Evolutionary conservation across 2,113 vertebrate species (phyloP).

Genomic region (Perca fluviatilis): DNA sequence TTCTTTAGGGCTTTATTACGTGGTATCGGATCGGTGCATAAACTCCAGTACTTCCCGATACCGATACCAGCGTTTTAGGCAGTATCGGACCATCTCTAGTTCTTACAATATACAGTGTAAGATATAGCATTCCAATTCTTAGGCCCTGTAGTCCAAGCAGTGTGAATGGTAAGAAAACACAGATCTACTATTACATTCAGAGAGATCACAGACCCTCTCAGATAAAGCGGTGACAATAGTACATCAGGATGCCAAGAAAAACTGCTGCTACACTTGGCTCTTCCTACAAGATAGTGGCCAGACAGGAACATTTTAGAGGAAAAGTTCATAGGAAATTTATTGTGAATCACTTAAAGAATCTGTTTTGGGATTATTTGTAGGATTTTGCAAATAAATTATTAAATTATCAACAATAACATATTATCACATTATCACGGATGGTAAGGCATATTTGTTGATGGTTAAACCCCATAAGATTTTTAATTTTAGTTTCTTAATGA

Average conservation of each 20-base stretch:
- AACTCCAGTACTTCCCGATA: too few relatives aligned
- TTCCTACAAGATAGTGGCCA: conserved; percentile 13
- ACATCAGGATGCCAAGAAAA: conserved; percentile 11
- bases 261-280: conserved; percentile 8
- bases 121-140: neutral
- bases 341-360: neutral
- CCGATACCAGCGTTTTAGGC: too few relatives aligned
- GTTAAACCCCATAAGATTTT: neutral
- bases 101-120: neutral
- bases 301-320: conserved; percentile 12
- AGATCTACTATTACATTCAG: neutral
- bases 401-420: neutral
- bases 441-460: neutral
- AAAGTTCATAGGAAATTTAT: neutral
- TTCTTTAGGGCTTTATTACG: too few relatives aligned
- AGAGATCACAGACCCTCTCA: neutral
- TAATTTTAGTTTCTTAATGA: neutral
- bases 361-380: too few relatives aligned
- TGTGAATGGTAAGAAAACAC: conserved; percentile 1
- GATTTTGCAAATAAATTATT: neutral
- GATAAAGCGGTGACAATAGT: conserved; percentile 2
- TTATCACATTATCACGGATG: neutral
- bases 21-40: too few relatives aligned
- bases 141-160: neutral
- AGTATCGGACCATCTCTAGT: too few relatives aligned